phyloP scores from a whole-genome alignment of 2,113 vertebrate genomes.

The Suricata suricatta region DNA sequence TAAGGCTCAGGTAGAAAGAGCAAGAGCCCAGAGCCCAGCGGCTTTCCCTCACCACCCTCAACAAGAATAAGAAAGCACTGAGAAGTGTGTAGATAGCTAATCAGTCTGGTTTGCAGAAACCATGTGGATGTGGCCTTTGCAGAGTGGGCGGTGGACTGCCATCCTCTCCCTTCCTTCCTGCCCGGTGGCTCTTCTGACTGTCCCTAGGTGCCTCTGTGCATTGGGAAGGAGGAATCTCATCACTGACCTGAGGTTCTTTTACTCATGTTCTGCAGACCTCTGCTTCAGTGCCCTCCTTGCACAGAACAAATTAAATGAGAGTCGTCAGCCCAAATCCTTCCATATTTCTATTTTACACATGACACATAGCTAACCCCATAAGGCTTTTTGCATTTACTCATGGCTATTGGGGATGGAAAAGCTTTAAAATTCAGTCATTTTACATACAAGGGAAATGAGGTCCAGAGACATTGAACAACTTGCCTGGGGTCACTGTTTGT shows the following conservation, averaged over 20 bases:
- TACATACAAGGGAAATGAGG: neutral
- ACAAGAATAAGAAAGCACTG: neutral
- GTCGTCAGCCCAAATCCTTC: neutral
- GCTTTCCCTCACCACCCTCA: too few species aligned
- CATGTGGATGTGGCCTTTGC: neutral
- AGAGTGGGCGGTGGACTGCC: too few species aligned
- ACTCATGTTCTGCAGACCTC: neutral
- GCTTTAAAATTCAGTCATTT: neutral
- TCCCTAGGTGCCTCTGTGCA: accelerated
- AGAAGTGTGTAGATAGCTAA: neutral
- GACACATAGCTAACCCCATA: neutral
- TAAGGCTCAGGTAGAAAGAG: neutral
- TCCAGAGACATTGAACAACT: neutral
- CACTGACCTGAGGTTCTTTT: accelerated
- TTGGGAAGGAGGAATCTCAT: accelerated
- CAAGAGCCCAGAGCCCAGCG: accelerated
- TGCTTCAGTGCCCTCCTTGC: neutral
- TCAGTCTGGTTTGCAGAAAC: neutral
- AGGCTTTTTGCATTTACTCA: neutral
- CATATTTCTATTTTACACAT: neutral
- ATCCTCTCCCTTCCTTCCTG: accelerated
- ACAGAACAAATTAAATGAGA: neutral
- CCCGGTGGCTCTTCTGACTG: accelerated
- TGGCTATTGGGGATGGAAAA: neutral
- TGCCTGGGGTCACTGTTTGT: neutral